Evolutionary conservation across 2,888 invertebrate species (phyloP), one percentile per base, ranked within the genome.

Genomic region (Epsilonema sp.): DNA sequence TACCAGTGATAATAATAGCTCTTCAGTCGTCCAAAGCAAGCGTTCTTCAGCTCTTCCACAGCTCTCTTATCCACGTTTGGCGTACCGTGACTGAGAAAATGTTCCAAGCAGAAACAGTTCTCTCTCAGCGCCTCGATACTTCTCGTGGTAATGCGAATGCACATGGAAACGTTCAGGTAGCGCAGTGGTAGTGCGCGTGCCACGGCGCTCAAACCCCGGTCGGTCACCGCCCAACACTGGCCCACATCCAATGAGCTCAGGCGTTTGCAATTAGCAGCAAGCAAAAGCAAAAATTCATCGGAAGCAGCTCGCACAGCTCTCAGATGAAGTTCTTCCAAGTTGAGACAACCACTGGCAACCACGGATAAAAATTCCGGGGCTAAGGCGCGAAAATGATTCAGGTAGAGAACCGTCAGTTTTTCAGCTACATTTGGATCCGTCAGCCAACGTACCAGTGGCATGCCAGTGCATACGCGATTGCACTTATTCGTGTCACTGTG

Each of bases 291-390:
- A 13, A 45, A n/a, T 19, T 4, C 4, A 22, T 45, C 45, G 21
- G 11, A 13, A 21, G 42, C 40, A 4, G 40, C 24, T 16, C 45
- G 31, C 8, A 45, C 45, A 19, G 22, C 39, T 13, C 40, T 40
- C 5, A 45, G 19, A 45, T 45, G 39, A 5, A 45, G 40, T 45
- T 45, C 37, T 42, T 37, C 25, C 24, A 45, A 45, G 5, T n/a
- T 13, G 8, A 3, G 11, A 13, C 37, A 45, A 8, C 42, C 38
- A 19, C 13, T 16, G 13, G 24, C 38, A 4, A 39, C 41, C n/a
- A 24, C 5, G 5, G 21, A 22, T 22, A 45, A 42, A 37, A 45
- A 13, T 16, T 45, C 45, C 23, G 13, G 16, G 8, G 37, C 19
- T 19, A 45, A 24, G 5, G 26, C 39, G 5, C 24, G 19, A 23